Base-by-base conservation (phyloP, 2,888 invertebrate species). In the Erebia epiphron region DNA sequence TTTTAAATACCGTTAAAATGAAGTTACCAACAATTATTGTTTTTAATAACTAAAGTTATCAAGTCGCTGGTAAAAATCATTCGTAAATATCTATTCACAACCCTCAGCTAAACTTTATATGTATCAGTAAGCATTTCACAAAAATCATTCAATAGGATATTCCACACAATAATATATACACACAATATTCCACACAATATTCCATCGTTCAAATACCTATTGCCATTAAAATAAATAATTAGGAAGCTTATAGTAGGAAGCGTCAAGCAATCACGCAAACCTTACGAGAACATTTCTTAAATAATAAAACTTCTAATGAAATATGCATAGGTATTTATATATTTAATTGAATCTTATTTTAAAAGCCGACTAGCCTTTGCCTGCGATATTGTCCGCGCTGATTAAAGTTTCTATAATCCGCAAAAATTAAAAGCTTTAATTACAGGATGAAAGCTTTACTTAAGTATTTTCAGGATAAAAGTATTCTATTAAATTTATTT, bases 231-330 rank as follows among this genome's bases (percentile, higher is more conserved):
- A 60, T 46, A 65, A 73, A 72, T 35, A 35, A 35, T 70, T 72
- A 72, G 67, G 54, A 65, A 63, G 11, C 21, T 21, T 8, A 63
- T 63, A 63, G 26, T 14, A 21, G 63, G 69, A 69, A 69, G 72
- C 62, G 49, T 67, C 56, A 26, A 21, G 66, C 57, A 69, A 70
- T 67, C 72, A 72, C 72, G 72, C 72, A 50, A 72, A 63, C 60
- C 50, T 58, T 52, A 16, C 49, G 35, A 43, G 49, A 68, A 67
- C 52, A 64, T 72, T 66, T 72, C 63, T 60, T 64, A 60, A 65
- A 63, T 69, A 65, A 68, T 72, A 67, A 60, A 70, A 68, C 52
- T 70, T 35, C 54, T 64, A 49, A 46, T 43, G 43, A 43, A 61
- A 16, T 35, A 54, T 0, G 18, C 18, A 54, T 52, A 52, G 0